These are phyloP conservation scores for Trematocara zebra DNA, from an alignment of 2,113 vertebrate species.

Conservation along the genomic window DNA sequence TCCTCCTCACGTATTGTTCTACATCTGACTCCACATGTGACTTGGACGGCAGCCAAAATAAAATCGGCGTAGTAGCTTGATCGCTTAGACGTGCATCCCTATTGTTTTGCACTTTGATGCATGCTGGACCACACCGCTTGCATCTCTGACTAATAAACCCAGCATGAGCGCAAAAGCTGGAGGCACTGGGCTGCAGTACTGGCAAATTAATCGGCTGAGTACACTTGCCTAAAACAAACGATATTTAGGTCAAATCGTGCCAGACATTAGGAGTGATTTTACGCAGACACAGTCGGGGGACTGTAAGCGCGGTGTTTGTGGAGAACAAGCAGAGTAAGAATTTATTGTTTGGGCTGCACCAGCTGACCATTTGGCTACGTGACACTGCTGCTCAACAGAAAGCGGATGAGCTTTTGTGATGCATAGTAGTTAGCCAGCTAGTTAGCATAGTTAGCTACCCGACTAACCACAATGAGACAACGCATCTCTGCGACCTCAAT, in stretches of 20 bases:
- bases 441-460: conserved; percentile 52
- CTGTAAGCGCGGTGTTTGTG: background rate
- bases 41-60: conserved; percentile 21
- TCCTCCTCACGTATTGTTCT: conserved; percentile 6
- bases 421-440: conserved; percentile 62
- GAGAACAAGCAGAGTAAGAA: background rate
- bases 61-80: background rate
- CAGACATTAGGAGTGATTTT: background rate
- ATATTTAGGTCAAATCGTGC: conserved; percentile 45
- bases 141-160: background rate
- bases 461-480: conserved; percentile 47
- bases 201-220: conserved; percentile 3
- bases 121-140: background rate
- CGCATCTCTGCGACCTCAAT: background rate
- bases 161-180: background rate
- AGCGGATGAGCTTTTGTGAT: conserved; percentile 68
- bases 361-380: conserved; percentile 53
- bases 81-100: background rate
- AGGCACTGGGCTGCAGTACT: background rate
- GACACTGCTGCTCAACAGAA: conserved; percentile 25
- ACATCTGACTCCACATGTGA: conserved; percentile 14
- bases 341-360: conserved; percentile 45
- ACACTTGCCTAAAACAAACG: conserved; percentile 45
- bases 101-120: background rate
- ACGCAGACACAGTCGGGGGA: background rate